A percentile compares a stretch with the other conserved stretches of the same genome.
phyloP scores from a whole-genome alignment of 2,888 invertebrate genomes.

The Ernsta delagoae region DNA sequence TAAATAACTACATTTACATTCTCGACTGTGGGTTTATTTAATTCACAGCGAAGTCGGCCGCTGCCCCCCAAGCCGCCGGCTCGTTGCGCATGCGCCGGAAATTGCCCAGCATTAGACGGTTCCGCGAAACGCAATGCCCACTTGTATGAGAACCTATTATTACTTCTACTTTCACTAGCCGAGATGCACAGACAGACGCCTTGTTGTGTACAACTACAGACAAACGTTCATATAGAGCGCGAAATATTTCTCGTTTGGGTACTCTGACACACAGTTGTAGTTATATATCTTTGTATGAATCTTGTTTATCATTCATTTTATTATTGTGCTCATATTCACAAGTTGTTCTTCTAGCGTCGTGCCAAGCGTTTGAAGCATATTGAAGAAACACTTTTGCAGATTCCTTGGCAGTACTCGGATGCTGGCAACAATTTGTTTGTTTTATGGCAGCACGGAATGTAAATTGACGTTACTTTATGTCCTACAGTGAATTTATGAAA shows the following conservation, averaged over 20 bases:
- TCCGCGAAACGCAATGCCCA: conserved; percentile 35
- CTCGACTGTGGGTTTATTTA: conserved; percentile 15
- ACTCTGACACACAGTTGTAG: not conserved
- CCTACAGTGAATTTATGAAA: conserved; percentile 3
- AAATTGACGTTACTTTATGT: conserved; percentile 11
- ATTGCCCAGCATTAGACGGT: conserved; percentile 40
- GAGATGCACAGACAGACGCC: conserved; percentile 26
- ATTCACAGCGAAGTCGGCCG: conserved; percentile 2
- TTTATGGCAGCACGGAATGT: conserved; percentile 9
- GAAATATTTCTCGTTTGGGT: conserved; percentile 3
- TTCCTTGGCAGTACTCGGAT: conserved; percentile 6
- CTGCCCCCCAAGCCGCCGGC: not conserved
- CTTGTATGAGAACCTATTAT: conserved; percentile 35
- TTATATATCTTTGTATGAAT: conserved; percentile 1
- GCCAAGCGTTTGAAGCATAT: conserved; percentile 17
- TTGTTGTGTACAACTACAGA: conserved; percentile 4
- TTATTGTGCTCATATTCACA: conserved; percentile 6
- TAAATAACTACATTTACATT: conserved; percentile 15
- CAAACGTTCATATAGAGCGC: conserved; percentile 25
- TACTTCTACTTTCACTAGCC: conserved; percentile 44
- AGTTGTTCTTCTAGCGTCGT: not conserved
- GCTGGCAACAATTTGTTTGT: not conserved
- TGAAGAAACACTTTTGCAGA: not conserved
- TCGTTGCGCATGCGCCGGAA: conserved; percentile 37
- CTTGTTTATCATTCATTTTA: conserved; percentile 10